Base-by-base conservation (phyloP, 2,797 vertebrate species). In the Aeoliscus strigatus region DNA sequence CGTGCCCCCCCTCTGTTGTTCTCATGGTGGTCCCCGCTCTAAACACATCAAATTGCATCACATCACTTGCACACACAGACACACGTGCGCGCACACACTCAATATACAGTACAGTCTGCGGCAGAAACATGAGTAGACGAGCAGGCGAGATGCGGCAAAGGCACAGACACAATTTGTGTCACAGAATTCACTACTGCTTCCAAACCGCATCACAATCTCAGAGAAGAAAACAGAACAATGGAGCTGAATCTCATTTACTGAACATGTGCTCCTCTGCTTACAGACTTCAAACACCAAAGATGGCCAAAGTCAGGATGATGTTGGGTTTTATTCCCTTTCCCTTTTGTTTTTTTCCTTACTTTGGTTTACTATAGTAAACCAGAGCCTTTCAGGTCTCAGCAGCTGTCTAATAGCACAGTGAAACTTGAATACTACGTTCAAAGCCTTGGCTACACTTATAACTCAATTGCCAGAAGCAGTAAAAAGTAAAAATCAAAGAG, bases 381-480 rank as follows among this genome's bases (percentile, higher is more conserved):
- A 52, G 46, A 39, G 57, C 16, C 17, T 34, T 27, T 59, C 46
- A 42, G 50, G 46, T 50, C 58, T 51, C 35, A 39, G 46, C 73
- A 91, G 62, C 57, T 62, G 64, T 63, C 60, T 73, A 61, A 75
- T 65, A 77, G 65, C 49, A 76, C 58, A 64, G 57, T 51, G 55
- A 73, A 81, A 75, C 51, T 41, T 60, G 54, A 76, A 68, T 21
- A 46, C 29, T 37, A 34, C 50, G 56, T 71, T 73, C 74, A 81
- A 82, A 75, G 61, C 3, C 3, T 28, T 42, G 67, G 79, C 74
- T 56, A 34, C 51, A 37, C 40, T 60, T 15, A 39, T 48, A 67
- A 31, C 10, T 45, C 46, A 28, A 58, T 44, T 63, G 73, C 75
- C 60, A 63, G 58, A 72, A 57, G 68, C 53, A 41, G 44, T 40